A percentile compares a stretch with the other conserved stretches of the same genome.
Conservation (phyloP, 2,113 vertebrate species). For the Callorhinus ursinus region DNA sequence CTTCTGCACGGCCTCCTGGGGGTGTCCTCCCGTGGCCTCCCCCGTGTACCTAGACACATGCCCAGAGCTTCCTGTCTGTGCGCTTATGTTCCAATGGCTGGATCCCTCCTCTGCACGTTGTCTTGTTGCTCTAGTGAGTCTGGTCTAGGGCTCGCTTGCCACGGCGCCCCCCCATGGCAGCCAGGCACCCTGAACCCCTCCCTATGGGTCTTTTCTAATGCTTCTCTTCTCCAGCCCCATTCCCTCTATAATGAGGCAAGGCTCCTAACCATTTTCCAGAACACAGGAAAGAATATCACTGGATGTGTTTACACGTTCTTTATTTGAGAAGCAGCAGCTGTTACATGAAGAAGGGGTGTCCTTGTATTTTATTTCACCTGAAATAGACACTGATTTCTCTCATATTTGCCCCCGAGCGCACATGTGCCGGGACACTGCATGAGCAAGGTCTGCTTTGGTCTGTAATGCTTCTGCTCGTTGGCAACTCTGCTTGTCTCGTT, state of each 20-base stretch:
- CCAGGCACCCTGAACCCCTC: not conserved
- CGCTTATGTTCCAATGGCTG: not conserved
- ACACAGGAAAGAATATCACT: not conserved
- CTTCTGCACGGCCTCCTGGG: not conserved
- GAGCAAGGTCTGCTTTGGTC: no score
- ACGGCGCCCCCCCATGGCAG: accelerated
- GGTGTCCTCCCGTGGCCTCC: no score
- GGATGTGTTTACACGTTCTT: not conserved
- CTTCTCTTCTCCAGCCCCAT: not conserved
- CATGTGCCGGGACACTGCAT: accelerated
- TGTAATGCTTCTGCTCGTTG: accelerated
- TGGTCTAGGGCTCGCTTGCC: not conserved
- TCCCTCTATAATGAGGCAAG: not conserved
- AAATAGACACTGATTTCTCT: not conserved
- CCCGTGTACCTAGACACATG: accelerated
- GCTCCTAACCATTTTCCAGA: not conserved
- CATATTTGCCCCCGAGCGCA: accelerated
- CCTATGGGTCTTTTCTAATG: accelerated
- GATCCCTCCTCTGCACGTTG: not conserved
- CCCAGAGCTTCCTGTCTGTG: not conserved
- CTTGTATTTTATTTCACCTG: not conserved
- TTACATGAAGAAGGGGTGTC: not conserved
- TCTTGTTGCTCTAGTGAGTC: not conserved
- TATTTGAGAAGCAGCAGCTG: not conserved
- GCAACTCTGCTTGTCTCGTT: no score